These are phyloP conservation scores for Xiphophorus couchianus DNA, from an alignment of 2,113 vertebrate species.

Conservation along the genomic window DNA sequence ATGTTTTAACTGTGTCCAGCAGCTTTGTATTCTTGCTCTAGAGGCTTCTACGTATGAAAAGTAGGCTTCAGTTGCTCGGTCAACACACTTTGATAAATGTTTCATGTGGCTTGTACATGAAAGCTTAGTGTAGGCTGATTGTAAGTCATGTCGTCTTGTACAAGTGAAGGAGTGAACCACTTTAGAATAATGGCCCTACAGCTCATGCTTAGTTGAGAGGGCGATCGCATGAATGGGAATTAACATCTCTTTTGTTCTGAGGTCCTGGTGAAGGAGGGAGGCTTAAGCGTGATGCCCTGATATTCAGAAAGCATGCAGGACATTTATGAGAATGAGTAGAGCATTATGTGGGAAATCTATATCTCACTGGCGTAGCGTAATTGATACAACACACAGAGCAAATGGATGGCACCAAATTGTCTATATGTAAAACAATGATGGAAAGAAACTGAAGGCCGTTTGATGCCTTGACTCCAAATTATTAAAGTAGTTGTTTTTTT, in stretches of 20 bases:
- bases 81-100: conserved; percentile 27
- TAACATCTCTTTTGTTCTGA: conserved; percentile 50
- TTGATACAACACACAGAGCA: conserved; percentile 17
- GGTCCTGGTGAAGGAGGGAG: conserved; percentile 32
- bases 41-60: conserved; percentile 20
- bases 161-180: conserved; percentile 10
- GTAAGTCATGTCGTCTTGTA: conserved; percentile 4
- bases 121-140: conserved; percentile 11
- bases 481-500: too few relatives aligned
- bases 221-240: conserved; percentile 40
- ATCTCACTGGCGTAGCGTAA: conserved; percentile 29
- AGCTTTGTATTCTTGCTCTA: background rate
- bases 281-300: conserved; percentile 28
- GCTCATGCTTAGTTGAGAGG: conserved; percentile 21
- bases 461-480: background rate
- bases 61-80: background rate
- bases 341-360: conserved; percentile 22
- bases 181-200: conserved; percentile 17
- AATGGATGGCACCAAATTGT: conserved; percentile 5
- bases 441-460: conserved; percentile 6
- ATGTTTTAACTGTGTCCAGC: background rate
- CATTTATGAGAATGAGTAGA: conserved; percentile 41
- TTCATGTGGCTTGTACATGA: conserved; percentile 21
- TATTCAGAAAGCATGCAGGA: conserved; percentile 2
- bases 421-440: conserved; percentile 9